Conservation (phyloP, 2,113 vertebrate species). For the Neomonachus schauinslandi region DNA sequence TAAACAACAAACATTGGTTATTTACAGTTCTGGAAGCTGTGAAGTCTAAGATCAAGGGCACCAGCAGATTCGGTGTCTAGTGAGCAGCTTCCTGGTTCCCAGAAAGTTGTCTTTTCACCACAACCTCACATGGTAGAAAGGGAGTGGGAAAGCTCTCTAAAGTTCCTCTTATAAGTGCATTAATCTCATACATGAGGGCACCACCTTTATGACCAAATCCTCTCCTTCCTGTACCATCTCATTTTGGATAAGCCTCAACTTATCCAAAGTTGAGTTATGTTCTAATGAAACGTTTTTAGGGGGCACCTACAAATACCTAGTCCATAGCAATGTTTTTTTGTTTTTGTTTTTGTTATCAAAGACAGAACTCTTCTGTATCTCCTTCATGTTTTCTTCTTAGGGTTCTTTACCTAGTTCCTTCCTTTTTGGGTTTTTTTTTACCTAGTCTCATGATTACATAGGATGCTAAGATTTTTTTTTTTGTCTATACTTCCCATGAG, state of each 20-base stretch:
- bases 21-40: neutral
- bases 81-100: neutral
- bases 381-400: neutral
- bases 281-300: no score
- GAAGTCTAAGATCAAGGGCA: neutral
- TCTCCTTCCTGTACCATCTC: neutral
- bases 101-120: neutral
- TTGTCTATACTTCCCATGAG: neutral
- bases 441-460: neutral
- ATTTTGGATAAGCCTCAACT: neutral
- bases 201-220: neutral
- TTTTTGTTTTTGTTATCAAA: neutral
- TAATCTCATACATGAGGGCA: neutral
- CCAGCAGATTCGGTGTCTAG: neutral
- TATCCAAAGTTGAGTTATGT: no score
- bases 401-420: neutral
- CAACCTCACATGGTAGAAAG: neutral
- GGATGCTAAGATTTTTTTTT: neutral
- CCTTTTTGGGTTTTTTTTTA: neutral
- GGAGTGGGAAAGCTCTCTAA: neutral
- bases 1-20: neutral
- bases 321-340: neutral
- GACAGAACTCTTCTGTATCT: neutral
- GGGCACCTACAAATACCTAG: neutral
- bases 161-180: neutral